Base-by-base conservation (phyloP, 2,888 invertebrate genomes). In the Nycteola revayana region DNA sequence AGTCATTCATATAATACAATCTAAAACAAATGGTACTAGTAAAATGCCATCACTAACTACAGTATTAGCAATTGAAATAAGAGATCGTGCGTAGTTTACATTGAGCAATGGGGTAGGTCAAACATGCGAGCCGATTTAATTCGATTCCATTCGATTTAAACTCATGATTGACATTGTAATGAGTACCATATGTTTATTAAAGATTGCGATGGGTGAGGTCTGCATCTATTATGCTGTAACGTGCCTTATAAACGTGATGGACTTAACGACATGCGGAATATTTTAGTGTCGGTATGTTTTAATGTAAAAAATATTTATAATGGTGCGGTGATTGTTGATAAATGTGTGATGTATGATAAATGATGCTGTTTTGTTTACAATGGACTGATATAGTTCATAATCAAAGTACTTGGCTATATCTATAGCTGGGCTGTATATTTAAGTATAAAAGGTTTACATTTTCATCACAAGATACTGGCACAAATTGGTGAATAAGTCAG, bases 31-130 rank as follows among this genome's bases (percentile, higher is more conserved):
- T 70, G 35, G 73, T 77, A 73, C 23, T 17, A 43, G 41, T 18
- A 29, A 45, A 53, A 60, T 59, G 37, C 59, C 57, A 69, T 68
- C 66, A 59, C 60, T 58, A 29, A 56, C 51, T 36, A 42, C 31
- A 43, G 51, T 49, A 84, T 85, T 83, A 79, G 82, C 80, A 85
- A 75, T 84, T 75, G 75, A 68, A 85, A 85, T 84, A 54, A 64
- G 65, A 53, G 68, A 60, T 65, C 77, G 79, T 76, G 76, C 59
- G 58, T 56, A 59, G 75, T 58, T 63, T 73, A 69, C 60, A 58
- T 74, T 76, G 63, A 75, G 78, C 74, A 81, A 80, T 80, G 65
- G 81, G 84, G 77, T 82, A 85, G 83, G 85, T 85, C 83, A 80
- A 60, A 77, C 77, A 78, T 77, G 81, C 67, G 68, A 61, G 55